A percentile compares a stretch with the other conserved stretches of the same genome.
These are phyloP conservation scores for Intellagama lesueurii DNA, from an alignment of 2,797 vertebrate genomes.

Conservation along the genomic window DNA sequence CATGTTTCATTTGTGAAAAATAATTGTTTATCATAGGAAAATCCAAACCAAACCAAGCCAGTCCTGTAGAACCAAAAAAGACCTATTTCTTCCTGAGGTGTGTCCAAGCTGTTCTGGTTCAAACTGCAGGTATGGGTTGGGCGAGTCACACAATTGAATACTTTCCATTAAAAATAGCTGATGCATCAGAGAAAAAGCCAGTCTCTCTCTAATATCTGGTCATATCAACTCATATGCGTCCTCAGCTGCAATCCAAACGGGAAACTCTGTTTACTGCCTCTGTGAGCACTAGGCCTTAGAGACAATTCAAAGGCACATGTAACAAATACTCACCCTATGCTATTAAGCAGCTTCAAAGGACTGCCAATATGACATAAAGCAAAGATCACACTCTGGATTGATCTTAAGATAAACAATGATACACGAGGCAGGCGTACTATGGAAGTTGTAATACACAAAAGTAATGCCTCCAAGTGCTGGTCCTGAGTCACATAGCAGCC, in stretches of 20 bases:
- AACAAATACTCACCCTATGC: neutral
- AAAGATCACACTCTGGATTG: neutral
- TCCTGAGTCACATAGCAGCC: too few relatives aligned
- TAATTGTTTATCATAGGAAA: neutral
- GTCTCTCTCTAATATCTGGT: neutral
- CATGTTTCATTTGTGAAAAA: constrained; percentile 56
- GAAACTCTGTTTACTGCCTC: neutral
- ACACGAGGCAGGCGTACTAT: neutral
- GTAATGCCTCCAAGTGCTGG: too few relatives aligned
- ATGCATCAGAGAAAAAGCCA: neutral
- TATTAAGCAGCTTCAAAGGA: neutral
- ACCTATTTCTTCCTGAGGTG: neutral
- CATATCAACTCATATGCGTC: neutral
- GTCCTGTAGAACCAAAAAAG: constrained; percentile 18
- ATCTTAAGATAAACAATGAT: neutral
- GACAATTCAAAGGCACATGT: neutral
- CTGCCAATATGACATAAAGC: neutral
- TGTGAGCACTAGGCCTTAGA: neutral
- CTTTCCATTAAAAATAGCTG: neutral
- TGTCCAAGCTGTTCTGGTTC: neutral
- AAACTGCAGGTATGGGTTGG: neutral
- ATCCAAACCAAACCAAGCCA: constrained; percentile 5
- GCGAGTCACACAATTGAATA: neutral
- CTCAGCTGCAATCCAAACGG: neutral
- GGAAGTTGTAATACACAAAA: too few relatives aligned